Evolutionary conservation across 2,797 vertebrate species (phyloP).

Genomic region (Lagorchestes hirsutus): DNA sequence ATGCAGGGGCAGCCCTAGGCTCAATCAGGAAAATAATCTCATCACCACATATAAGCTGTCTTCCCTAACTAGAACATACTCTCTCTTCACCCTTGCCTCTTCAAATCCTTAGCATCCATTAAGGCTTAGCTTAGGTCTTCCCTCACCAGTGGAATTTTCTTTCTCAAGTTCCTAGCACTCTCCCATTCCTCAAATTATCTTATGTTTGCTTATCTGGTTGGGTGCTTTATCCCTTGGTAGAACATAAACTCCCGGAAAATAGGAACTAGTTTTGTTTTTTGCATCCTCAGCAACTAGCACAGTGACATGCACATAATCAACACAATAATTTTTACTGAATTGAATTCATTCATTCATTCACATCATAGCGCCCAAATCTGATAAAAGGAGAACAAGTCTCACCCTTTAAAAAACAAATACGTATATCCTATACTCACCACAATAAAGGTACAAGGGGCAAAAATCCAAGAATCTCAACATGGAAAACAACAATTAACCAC

Average conservation of each 20-base stretch:
- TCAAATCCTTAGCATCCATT: not conserved
- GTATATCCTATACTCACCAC: not conserved
- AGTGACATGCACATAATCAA: not conserved
- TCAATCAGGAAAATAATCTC: not conserved
- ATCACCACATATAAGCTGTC: not conserved
- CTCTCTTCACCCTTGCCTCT: not conserved
- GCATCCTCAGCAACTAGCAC: not conserved
- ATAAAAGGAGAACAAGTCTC: not conserved
- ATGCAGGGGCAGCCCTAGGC: not conserved
- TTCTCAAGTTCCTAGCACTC: not conserved
- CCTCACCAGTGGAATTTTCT: not conserved
- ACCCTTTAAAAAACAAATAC: not conserved
- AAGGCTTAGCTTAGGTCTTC: not conserved
- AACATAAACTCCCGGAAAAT: not conserved
- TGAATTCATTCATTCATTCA: not conserved
- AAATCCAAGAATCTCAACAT: not conserved
- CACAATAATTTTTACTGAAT: not conserved
- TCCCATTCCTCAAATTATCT: not conserved
- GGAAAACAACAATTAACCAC: not conserved
- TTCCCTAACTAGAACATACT: not conserved
- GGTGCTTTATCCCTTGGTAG: not conserved
- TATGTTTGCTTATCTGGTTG: not conserved
- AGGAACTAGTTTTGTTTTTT: not conserved
- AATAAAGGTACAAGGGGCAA: not conserved
- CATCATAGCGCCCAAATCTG: not conserved